These are phyloP conservation scores for Sinosuthora webbiana DNA, from an alignment of 2,113 vertebrate genomes.

Conservation along the genomic window DNA sequence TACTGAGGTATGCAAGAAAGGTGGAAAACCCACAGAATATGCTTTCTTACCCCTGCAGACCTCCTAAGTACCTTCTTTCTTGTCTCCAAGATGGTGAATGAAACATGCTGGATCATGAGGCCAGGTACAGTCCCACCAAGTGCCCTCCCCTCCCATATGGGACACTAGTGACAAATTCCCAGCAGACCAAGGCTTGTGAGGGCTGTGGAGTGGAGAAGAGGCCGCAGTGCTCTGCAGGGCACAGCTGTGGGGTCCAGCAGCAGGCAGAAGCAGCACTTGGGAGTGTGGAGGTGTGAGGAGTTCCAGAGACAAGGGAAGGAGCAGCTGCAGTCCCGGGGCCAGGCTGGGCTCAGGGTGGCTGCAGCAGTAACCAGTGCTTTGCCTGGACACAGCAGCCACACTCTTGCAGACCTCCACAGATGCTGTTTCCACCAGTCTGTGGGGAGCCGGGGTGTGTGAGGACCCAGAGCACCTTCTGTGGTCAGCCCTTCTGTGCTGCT, in stretches of 20 bases:
- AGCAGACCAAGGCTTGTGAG: accelerated
- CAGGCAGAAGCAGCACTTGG: accelerated
- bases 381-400: neutral
- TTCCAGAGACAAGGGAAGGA: neutral
- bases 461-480: neutral
- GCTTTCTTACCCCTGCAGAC: neutral
- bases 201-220: neutral
- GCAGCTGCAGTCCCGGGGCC: accelerated
- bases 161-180: accelerated
- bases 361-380: neutral
- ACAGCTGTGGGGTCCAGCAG: neutral
- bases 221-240: accelerated
- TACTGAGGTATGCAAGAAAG: neutral
- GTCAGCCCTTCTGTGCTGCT: neutral
- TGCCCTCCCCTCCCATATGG: accelerated
- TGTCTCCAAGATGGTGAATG: neutral
- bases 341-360: neutral
- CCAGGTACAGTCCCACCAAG: neutral
- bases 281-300: accelerated
- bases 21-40: neutral
- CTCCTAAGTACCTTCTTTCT: neutral
- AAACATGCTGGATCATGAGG: neutral
- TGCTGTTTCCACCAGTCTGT: accelerated
- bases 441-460: neutral
- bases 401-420: neutral